Conservation (phyloP, 2,888 invertebrate species). For the Ellobium chinense region DNA sequence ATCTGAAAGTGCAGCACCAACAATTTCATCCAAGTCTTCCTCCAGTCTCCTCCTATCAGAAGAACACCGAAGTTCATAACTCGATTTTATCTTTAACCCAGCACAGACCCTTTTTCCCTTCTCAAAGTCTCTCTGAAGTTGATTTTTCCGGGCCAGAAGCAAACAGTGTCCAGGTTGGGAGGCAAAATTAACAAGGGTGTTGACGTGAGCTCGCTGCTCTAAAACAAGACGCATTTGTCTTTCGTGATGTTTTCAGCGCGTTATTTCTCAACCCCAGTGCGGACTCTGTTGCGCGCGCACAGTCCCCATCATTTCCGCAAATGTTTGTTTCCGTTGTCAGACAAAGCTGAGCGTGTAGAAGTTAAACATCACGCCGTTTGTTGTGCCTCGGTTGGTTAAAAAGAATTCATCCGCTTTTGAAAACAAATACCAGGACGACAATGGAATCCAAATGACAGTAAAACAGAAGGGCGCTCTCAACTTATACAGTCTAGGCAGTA, state of each 20-base stretch:
- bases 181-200: constrained; percentile 9
- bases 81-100: no score
- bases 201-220: background rate
- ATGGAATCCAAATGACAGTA: no score
- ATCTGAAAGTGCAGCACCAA: no score
- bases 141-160: background rate
- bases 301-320: background rate
- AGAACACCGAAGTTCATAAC: no score
- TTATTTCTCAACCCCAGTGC: background rate
- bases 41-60: no score
- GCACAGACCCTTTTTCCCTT: no score
- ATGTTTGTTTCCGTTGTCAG: background rate
- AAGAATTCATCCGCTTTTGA: background rate
- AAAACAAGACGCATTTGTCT: constrained; percentile 19
- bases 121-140: background rate
- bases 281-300: background rate
- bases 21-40: no score
- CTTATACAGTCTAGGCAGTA: no score
- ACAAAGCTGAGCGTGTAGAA: background rate
- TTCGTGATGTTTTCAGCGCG: background rate
- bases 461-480: no score
- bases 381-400: background rate
- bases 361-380: background rate
- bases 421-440: background rate
- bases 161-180: background rate